Evolutionary conservation across 1,140 invertebrate species (phyloP).

Genomic region (Hycleus cichorii): DNA sequence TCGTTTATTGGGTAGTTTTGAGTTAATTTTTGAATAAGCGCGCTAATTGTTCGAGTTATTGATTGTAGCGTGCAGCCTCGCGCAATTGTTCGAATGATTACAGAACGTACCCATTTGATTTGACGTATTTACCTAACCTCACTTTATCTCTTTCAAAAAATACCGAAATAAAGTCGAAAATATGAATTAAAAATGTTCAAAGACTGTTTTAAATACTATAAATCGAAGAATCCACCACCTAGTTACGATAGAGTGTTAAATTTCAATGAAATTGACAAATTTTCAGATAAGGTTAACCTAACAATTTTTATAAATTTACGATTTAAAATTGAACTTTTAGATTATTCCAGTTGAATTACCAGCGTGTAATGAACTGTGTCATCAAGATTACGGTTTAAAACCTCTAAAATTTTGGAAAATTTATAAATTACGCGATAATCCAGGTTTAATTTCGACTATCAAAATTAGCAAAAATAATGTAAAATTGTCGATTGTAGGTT

Average conservation of each 20-base stretch:
- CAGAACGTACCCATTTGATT: neutral
- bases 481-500: conserved; percentile 43
- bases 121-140: conserved; percentile 1
- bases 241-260: conserved; percentile 48
- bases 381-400: conserved; percentile 43
- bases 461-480: no score
- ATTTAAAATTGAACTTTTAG: neutral
- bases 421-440: conserved; percentile 48
- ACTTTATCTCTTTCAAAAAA: neutral
- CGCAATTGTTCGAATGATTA: no score
- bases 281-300: conserved; percentile 2
- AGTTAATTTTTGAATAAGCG: no score
- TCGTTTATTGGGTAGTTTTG: no score
- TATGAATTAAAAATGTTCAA: conserved; percentile 43
- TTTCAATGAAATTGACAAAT: conserved; percentile 29
- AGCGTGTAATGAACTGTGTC: neutral
- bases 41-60: no score
- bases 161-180: no score
- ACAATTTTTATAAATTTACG: neutral
- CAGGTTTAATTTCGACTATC: conserved; percentile 40
- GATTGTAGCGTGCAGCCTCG: no score
- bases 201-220: conserved; percentile 54
- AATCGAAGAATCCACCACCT: conserved; percentile 45
- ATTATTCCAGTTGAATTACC: neutral
- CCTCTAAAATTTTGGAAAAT: conserved; percentile 49